Conservation (phyloP, 2,888 invertebrate genomes). For the Drosophila peninsularis region DNA sequence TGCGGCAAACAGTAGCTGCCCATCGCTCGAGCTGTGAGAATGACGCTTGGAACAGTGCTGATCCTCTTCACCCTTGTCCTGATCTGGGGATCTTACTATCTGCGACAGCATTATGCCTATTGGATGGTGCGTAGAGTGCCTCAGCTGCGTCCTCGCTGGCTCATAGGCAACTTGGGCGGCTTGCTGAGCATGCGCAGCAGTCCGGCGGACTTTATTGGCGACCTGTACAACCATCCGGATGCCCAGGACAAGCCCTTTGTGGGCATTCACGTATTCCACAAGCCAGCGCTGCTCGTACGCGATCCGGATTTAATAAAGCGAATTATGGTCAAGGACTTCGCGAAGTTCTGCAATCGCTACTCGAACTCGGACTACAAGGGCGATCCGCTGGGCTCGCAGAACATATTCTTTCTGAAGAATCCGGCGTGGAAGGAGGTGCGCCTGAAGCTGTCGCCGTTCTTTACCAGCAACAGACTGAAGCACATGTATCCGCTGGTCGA, state of each 20-base stretch:
- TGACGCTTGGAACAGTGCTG: slow-evolving; percentile 39
- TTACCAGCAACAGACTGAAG: slow-evolving; percentile 83
- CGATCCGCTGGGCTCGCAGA: slow-evolving; percentile 85
- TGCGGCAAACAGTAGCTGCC: slow-evolving; percentile 13
- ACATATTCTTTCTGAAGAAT: slow-evolving; percentile 85
- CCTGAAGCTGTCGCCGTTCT: slow-evolving; percentile 85
- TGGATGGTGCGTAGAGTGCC: slow-evolving; percentile 82
- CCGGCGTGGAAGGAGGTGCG: slow-evolving; percentile 85
- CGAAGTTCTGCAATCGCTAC: slow-evolving; percentile 84
- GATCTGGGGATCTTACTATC: slow-evolving; percentile 30
- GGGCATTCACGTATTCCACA: slow-evolving; percentile 85
- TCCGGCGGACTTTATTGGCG: slow-evolving; percentile 79
- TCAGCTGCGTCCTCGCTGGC: slow-evolving; percentile 80
- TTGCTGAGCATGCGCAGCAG: slow-evolving; percentile 80
- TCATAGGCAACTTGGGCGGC: slow-evolving; percentile 84
- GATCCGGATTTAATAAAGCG: slow-evolving; percentile 85
- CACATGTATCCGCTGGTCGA: slow-evolving; percentile 82
- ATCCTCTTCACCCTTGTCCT: slow-evolving; percentile 38
- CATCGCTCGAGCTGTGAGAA: slow-evolving; percentile 25
- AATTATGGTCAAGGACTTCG: slow-evolving; percentile 85
- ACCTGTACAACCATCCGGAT: slow-evolving; percentile 82
- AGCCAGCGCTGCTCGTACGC: slow-evolving; percentile 84
- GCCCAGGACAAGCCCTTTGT: slow-evolving; percentile 77
- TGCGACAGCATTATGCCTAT: slow-evolving; percentile 70
- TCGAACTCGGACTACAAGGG: slow-evolving; percentile 80